Evolutionary conservation across 2,113 vertebrate species (phyloP).

Genomic region (Misgurnus anguillicaudatus): DNA sequence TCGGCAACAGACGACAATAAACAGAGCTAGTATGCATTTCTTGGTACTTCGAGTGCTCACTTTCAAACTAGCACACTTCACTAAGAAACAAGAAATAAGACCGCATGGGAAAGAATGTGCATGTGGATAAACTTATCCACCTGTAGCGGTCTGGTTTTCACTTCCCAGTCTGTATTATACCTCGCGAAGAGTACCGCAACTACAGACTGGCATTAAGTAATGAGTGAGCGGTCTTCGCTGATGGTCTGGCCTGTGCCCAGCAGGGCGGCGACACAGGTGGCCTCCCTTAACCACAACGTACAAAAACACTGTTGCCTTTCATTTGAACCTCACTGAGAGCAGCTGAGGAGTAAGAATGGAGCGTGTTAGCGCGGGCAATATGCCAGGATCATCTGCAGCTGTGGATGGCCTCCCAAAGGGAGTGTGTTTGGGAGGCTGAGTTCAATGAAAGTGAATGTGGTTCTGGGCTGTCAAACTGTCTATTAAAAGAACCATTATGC

Average conservation of each 20-base stretch:
- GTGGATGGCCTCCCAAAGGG: slow-evolving; percentile 60
- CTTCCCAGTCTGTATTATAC: slow-evolving; percentile 31
- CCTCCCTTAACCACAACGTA: slow-evolving; percentile 55
- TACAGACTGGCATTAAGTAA: slow-evolving; percentile 60
- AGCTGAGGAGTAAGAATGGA: slow-evolving; percentile 65
- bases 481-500: slow-evolving; percentile 50
- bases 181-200: slow-evolving; percentile 53
- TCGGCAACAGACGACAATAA: no score
- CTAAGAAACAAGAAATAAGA: slow-evolving; percentile 13
- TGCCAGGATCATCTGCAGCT: slow-evolving; percentile 60
- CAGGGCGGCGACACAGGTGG: slow-evolving; percentile 67
- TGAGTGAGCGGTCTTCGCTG: slow-evolving; percentile 46
- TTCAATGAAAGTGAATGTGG: slow-evolving; percentile 46
- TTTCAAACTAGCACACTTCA: neutral
- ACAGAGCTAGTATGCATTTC: neutral
- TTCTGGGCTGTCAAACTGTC: slow-evolving; percentile 29
- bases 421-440: slow-evolving; percentile 32
- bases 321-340: slow-evolving; percentile 35
- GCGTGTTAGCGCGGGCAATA: slow-evolving; percentile 54
- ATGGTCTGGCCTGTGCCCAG: slow-evolving; percentile 50
- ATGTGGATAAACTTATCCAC: slow-evolving; percentile 64
- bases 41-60: neutral
- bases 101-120: slow-evolving; percentile 3
- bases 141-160: slow-evolving; percentile 59
- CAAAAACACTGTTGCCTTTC: slow-evolving; percentile 38